A percentile compares a stretch with the other conserved stretches of the same genome.
These are phyloP conservation scores for Cataglyphis livida DNA, from an alignment of 2,888 invertebrate species.

Conservation along the genomic window DNA sequence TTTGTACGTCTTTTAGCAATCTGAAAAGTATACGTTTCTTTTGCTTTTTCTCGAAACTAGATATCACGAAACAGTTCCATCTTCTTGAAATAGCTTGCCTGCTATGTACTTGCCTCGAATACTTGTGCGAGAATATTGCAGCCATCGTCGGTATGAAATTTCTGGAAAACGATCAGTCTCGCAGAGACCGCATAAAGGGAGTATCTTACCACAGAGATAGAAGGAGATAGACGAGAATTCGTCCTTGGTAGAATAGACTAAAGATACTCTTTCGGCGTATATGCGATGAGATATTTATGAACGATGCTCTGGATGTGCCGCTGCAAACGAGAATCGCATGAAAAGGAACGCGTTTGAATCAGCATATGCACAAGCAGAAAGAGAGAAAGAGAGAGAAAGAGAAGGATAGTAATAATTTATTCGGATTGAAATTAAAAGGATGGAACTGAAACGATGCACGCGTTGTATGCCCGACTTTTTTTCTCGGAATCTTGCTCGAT, in stretches of 20 bases:
- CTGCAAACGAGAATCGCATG: conserved; percentile 21
- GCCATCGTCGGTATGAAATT: conserved; percentile 38
- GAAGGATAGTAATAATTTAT: conserved; percentile 16
- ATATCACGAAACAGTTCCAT: background rate
- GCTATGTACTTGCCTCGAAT: background rate
- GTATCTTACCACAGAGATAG: background rate
- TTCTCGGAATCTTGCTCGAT: background rate
- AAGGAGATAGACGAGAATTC: background rate
- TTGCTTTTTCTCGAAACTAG: background rate
- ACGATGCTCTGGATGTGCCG: background rate
- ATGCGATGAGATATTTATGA: background rate
- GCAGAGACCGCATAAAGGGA: background rate
- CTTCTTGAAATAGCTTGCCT: background rate
- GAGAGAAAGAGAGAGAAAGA: background rate
- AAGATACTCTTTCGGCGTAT: conserved; percentile 30
- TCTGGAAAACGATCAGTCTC: conserved; percentile 29
- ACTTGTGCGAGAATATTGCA: background rate
- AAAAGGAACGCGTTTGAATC: conserved; percentile 38
- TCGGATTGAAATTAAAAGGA: conserved; percentile 46
- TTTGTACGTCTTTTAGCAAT: background rate
- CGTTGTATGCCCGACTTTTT: too few relatives aligned
- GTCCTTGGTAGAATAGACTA: conserved; percentile 19
- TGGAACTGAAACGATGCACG: conserved; percentile 19
- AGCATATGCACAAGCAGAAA: background rate
- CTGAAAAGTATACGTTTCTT: background rate